Evolutionary conservation across 2,888 invertebrate genomes (phyloP).

Genomic region (Hyppa rectilinea): DNA sequence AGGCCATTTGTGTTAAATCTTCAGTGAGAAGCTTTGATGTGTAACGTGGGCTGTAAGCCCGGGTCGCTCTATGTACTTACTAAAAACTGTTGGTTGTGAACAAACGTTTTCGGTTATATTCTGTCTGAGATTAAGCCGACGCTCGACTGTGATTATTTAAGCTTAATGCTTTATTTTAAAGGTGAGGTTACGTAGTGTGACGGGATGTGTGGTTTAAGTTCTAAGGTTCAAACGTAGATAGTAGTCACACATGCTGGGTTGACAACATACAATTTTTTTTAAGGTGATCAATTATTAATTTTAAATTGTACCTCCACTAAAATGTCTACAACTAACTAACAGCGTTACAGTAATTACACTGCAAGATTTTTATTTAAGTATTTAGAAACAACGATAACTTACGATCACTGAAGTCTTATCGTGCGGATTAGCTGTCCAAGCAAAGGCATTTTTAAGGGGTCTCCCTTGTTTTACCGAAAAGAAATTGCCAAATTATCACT

Average conservation of each 20-base stretch:
- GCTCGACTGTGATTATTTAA: constrained; percentile 19
- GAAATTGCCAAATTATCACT: too few relatives aligned
- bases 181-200: constrained; percentile 4
- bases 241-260: not conserved
- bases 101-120: constrained; percentile 10
- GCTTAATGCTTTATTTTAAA: constrained; percentile 14
- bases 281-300: too few relatives aligned
- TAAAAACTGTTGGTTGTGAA: constrained; percentile 42
- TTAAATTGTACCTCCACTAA: too few relatives aligned
- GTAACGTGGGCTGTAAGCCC: constrained; percentile 27
- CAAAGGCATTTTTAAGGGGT: constrained; percentile 9
- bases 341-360: not conserved
- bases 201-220: not conserved
- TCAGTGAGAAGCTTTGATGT: constrained; percentile 36
- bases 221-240: not conserved
- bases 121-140: constrained; percentile 11
- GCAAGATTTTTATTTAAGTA: not conserved
- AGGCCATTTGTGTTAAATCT: constrained; percentile 38
- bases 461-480: too few relatives aligned
- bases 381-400: not conserved
- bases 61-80: constrained; percentile 22
- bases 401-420: not conserved
- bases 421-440: constrained; percentile 9
- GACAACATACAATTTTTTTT: not conserved
- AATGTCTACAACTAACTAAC: too few relatives aligned